These are phyloP conservation scores for Acomys russatus DNA, from an alignment of 2,797 vertebrate species.

Conservation along the genomic window DNA sequence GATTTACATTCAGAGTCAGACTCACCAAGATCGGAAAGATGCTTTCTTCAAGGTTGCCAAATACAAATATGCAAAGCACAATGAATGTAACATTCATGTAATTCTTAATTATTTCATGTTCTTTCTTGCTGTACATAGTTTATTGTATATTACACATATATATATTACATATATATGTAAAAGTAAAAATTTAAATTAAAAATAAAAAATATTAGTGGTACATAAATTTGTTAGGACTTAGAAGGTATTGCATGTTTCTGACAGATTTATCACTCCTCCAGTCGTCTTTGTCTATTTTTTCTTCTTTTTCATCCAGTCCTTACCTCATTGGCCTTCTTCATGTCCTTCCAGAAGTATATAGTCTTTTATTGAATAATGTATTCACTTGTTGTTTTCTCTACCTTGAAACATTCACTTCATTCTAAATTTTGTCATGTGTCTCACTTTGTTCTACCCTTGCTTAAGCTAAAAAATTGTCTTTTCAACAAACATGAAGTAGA, in stretches of 20 bases:
- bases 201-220: neutral
- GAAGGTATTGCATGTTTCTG: neutral
- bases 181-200: no score
- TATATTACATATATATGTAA: no score
- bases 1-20: no score
- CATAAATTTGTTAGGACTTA: neutral
- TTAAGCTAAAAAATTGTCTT: neutral
- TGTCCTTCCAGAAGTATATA: neutral
- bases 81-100: no score
- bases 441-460: neutral
- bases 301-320: neutral
- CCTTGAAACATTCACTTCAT: neutral
- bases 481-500: constrained; percentile 3
- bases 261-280: neutral
- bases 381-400: neutral
- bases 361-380: neutral
- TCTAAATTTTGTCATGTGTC: neutral
- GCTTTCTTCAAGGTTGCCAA: no score
- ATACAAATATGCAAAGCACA: no score
- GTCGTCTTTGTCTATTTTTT: neutral
- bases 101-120: no score
- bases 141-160: no score
- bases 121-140: no score
- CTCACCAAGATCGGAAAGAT: no score
- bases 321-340: neutral